Evolutionary conservation across 2,113 vertebrate genomes (phyloP), one percentile per base, ranked within the genome.

Genomic region (Rhagologus leucostigma): DNA sequence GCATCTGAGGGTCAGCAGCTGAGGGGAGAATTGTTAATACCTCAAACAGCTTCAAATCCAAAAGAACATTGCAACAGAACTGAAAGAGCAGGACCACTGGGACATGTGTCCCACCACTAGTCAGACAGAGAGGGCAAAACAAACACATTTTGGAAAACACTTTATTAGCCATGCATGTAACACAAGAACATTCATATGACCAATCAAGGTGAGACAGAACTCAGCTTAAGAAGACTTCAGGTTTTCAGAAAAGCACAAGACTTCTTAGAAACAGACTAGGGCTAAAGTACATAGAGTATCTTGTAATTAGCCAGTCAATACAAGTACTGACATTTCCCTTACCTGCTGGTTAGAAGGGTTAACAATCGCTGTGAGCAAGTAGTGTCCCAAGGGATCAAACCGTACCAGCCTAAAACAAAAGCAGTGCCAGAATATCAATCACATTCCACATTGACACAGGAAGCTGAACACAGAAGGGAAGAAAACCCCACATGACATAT

Each of bases 311-410:
- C 17, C 71, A 67, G 42, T 74, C 68, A 64, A 23, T 56, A 33
- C 13, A 75, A 69, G 10, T 41, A 74, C 32, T 59, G 76, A 42
- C 37, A 56, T 10, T 53, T 33, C 30, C 16, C 95, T 98, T 96
- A 99, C 99, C 99, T 99, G 99, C 93, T 99, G 99, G 97, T 99
- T 99, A 95, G 99, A 99, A 74, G 99, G 99, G 90, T 99, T 99
- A 95, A 99, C 99, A 41, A 99, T 99, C 18, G 99, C 99, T 50
- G 99, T 99, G 96, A 99, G 98, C 93, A 99, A 98, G 97, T 99
- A 99, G 98, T 99, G 99, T 92, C 99, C 99, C 83, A 99, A 98
- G 30, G 99, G 99, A 96, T 99, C 99, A 96, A 99, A 99, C 95
- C 99, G 98, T 97, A 99, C 99, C 97, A 99, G 95, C 97, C 99